Percentiles rank a stretch among this genome's conserved stretches.
These are phyloP conservation scores for Tenebrosternarchus preto DNA, from an alignment of 2,113 vertebrate genomes.

Conservation along the genomic window DNA sequence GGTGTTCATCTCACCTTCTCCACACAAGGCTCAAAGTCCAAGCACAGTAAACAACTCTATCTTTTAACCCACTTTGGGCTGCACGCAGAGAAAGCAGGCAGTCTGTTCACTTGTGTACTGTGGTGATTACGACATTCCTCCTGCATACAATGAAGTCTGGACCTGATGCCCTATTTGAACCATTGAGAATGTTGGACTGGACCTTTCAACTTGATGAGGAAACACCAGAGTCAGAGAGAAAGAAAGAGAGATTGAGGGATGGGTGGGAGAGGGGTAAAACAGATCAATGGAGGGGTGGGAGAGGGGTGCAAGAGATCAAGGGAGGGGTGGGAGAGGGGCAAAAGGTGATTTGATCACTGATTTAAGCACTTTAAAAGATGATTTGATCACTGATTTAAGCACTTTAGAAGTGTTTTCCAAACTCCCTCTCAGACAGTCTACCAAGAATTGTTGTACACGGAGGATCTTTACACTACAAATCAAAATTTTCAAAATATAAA, in stretches of 20 bases:
- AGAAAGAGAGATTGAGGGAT: background rate
- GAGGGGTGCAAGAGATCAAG: background rate
- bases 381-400: conserved; percentile 9
- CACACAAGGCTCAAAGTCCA: conserved; percentile 24
- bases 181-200: conserved; percentile 8
- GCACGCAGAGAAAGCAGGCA: conserved; percentile 3
- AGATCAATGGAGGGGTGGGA: background rate
- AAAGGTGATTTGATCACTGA: conserved; percentile 15
- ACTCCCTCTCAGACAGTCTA: conserved; percentile 26
- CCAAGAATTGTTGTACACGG: background rate
- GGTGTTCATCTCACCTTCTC: too few relatives aligned
- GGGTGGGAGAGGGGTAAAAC: too few relatives aligned
- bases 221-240: conserved; percentile 15
- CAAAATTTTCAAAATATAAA: background rate
- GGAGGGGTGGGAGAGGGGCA: background rate
- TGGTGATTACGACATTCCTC: conserved; percentile 44
- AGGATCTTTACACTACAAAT: background rate
- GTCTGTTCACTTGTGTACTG: conserved; percentile 21
- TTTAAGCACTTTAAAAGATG: conserved; percentile 2
- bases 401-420: conserved; percentile 9
- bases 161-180: conserved; percentile 31
- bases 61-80: conserved; percentile 25
- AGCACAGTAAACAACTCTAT: background rate
- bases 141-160: conserved; percentile 20
- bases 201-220: conserved; percentile 3